Conservation (phyloP, 2,888 invertebrate genomes). For the Branchipolynoe longqiensis region DNA sequence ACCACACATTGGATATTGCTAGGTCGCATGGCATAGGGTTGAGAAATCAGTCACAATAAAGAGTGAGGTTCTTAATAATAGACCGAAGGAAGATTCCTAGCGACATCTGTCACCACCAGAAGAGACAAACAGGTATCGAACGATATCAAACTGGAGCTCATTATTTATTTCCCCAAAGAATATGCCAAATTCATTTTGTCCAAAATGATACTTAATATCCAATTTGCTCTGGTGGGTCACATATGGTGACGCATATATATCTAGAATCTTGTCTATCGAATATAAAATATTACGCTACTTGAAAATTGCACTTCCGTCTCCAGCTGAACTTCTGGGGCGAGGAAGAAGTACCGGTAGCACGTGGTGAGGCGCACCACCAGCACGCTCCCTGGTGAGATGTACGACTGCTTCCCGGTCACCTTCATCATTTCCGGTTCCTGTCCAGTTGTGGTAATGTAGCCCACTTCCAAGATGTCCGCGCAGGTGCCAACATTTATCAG, state of each 20-base stretch:
- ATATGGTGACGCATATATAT: background rate
- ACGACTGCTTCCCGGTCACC: background rate
- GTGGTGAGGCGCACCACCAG: background rate
- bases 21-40: no score
- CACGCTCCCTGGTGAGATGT: slow-evolving; percentile 7
- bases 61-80: no score
- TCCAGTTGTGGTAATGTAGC: background rate
- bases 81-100: no score
- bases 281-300: background rate
- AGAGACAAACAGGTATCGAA: no score
- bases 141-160: no score
- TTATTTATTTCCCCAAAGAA: no score
- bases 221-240: no score
- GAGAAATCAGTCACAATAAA: no score
- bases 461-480: background rate
- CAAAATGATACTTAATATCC: no score
- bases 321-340: background rate
- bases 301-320: background rate
- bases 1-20: no score
- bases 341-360: background rate
- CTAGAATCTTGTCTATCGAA: background rate
- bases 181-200: no score
- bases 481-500: slow-evolving; percentile 1
- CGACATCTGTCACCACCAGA: no score
- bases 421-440: slow-evolving; percentile 20